These are phyloP conservation scores for Gymnarchus niloticus DNA, from an alignment of 2,113 vertebrate species.

Conservation along the genomic window DNA sequence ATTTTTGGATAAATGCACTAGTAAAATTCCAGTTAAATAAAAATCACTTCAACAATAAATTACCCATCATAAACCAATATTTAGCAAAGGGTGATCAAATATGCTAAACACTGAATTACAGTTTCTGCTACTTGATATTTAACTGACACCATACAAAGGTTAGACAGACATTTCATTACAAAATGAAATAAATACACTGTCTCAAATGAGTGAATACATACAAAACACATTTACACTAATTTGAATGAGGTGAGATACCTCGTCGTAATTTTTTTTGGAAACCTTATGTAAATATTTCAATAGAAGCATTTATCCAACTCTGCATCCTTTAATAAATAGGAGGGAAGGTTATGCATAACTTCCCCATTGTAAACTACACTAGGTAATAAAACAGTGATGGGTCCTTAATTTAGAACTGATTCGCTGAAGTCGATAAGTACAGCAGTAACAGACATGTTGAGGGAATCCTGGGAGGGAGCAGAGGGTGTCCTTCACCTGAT, in stretches of 20 bases:
- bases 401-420: conserved; percentile 3
- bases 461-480: background rate
- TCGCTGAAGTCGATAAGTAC: background rate
- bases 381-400: background rate
- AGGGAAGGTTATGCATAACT: background rate
- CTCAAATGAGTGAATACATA: background rate
- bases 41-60: conserved; percentile 1
- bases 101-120: background rate
- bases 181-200: conserved; percentile 13
- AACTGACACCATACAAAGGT: background rate
- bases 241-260: background rate
- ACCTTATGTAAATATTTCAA: background rate
- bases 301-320: background rate
- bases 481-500: background rate
- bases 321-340: background rate
- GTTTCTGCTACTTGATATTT: background rate
- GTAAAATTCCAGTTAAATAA: background rate
- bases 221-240: background rate
- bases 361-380: background rate
- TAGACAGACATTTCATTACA: background rate
- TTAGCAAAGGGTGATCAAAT: background rate
- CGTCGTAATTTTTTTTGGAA: background rate
- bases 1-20: too few relatives aligned
- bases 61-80: background rate
- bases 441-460: background rate